Base-by-base conservation (phyloP, 2,888 invertebrate genomes). In the Drosophila koepferae region DNA sequence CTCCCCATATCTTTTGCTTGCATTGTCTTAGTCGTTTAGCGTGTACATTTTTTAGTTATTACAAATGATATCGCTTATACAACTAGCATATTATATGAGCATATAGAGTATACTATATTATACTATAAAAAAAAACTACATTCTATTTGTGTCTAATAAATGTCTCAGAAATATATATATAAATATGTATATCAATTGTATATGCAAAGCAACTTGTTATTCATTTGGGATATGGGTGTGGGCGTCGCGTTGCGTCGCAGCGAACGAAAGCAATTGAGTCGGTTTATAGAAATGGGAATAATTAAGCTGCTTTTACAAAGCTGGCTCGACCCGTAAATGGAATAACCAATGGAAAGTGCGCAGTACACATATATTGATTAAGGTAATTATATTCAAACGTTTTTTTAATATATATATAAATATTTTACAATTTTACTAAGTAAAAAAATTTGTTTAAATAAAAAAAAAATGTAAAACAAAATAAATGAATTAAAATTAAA, bases 101-200 rank as follows among this genome's bases (percentile, higher is more conserved):
- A 86, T 80, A 69, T 74, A 77, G 70, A 61, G 60, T 83, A 81
- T 66, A 83, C 68, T 62, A 74, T 66, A 80, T 68, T 68, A 74
- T 64, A 80, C 69, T 66, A 73, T 77, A 44, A 44, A 53, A 54
- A 44, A 44, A 53, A 54, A 77, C 78, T 81, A 86, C 77, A 86
- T 85, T 88, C 74, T 83, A 88, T 90, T 91, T 90, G 85, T 91
- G 91, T 91, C 88, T 90, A 89, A 89, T 89, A 89, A 91, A 89
- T 88, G 90, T 90, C 86, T 86, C 90, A 89, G 87, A 86, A 83
- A 85, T 77, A 54, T 54, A 53, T 53, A 38, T 54, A 54, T 54
- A 38, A 20, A 16, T 38, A 54, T 54, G 54, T 54, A 54, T 64
- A 82, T 82, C 79, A 79, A 87, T 55, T 78, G 81, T 83, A 86